phyloP scores from a whole-genome alignment of 2,888 invertebrate genomes.

The Koerneria pararmatus region DNA sequence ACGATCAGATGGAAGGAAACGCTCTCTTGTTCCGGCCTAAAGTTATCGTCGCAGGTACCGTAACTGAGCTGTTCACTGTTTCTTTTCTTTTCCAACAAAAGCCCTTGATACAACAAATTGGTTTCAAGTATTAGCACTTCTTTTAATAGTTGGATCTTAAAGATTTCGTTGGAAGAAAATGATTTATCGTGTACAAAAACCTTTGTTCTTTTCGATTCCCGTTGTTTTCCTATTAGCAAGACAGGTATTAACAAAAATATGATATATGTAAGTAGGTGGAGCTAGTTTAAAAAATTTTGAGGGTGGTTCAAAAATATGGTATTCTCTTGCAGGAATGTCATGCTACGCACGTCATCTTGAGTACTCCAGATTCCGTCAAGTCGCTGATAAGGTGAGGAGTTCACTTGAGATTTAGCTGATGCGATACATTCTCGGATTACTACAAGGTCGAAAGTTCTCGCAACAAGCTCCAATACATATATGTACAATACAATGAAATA shows the following conservation, averaged over 20 bases:
- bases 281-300: no score
- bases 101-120: neutral
- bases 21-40: conserved; percentile 84
- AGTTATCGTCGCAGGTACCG: conserved; percentile 79
- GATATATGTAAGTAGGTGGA: no score
- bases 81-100: no score
- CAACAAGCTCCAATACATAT: no score
- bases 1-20: conserved; percentile 77
- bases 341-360: conserved; percentile 89
- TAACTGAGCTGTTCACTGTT: conserved; percentile 16
- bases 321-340: conserved; percentile 69
- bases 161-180: neutral
- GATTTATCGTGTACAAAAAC: neutral
- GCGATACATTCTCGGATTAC: no score
- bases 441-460: no score
- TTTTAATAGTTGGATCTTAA: neutral
- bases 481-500: no score
- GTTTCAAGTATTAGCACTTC: neutral
- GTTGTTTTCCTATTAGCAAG: no score
- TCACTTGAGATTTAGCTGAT: no score
- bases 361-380: conserved; percentile 79
- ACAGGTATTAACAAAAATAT: no score
- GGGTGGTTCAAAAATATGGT: neutral
- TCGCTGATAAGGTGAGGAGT: conserved; percentile 67
- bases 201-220: neutral